Evolutionary conservation across 2,113 vertebrate genomes (phyloP).

Genomic region (Seriola aureovittata): DNA sequence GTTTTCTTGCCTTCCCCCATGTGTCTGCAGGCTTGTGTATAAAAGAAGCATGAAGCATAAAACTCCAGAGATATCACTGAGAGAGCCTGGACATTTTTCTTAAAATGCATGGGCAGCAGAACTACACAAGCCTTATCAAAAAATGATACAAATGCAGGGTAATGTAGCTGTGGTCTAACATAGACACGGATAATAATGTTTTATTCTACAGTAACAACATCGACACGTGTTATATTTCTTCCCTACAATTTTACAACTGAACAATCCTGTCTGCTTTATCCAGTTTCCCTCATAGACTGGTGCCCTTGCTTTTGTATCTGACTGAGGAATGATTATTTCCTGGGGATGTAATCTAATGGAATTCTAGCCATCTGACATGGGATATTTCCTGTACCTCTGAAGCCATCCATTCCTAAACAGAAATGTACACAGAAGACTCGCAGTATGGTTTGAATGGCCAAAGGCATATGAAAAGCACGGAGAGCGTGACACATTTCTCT

Average conservation of each 20-base stretch:
- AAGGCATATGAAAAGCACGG: neutral
- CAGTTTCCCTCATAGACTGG: slow-evolving; percentile 67
- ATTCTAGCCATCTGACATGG: slow-evolving; percentile 66
- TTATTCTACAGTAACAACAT: neutral
- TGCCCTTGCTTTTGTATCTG: slow-evolving; percentile 45
- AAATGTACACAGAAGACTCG: slow-evolving; percentile 53
- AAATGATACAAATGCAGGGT: neutral
- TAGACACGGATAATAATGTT: slow-evolving; percentile 21
- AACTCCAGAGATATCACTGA: slow-evolving; percentile 43
- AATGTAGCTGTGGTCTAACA: slow-evolving; percentile 26
- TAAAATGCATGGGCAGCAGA: slow-evolving; percentile 24
- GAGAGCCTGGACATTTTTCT: slow-evolving; percentile 30
- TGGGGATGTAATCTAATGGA: slow-evolving; percentile 70
- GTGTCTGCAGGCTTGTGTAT: slow-evolving; percentile 32
- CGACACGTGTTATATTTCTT: neutral
- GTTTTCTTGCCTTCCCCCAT: slow-evolving; percentile 9
- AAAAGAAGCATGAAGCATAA: slow-evolving; percentile 34
- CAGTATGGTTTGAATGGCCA: slow-evolving; percentile 35
- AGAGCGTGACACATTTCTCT: slow-evolving; percentile 9
- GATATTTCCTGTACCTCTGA: slow-evolving; percentile 75
- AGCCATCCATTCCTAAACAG: slow-evolving; percentile 62
- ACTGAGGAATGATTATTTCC: slow-evolving; percentile 65
- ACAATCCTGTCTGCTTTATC: slow-evolving; percentile 22
- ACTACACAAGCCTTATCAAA: slow-evolving; percentile 1
- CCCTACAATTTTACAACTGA: slow-evolving; percentile 14